A percentile compares a stretch with the other conserved stretches of the same genome.
Evolutionary conservation across 2,113 vertebrate genomes (phyloP).

Genomic region (Sciurus niger): DNA sequence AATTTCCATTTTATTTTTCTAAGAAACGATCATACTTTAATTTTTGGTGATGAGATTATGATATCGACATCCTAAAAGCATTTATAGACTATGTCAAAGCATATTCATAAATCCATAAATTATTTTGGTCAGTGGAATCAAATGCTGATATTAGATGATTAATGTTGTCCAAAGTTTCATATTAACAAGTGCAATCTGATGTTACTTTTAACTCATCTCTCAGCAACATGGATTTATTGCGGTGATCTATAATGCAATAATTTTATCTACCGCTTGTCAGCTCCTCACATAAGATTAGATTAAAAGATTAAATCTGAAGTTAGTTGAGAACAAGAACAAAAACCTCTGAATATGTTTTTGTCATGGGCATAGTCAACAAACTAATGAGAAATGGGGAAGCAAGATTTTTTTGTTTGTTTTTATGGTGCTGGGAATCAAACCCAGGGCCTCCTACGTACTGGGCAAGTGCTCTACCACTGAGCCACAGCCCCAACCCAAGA

Average conservation of each 20-base stretch:
- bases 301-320: constrained; percentile 1
- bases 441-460: neutral
- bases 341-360: neutral
- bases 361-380: neutral
- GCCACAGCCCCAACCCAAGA: neutral
- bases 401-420: neutral
- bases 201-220: constrained; percentile 59
- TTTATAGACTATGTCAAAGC: constrained; percentile 41
- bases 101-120: neutral
- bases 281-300: neutral
- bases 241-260: neutral
- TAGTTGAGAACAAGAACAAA: neutral
- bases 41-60: constrained; percentile 4
- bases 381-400: constrained; percentile 37
- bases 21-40: constrained; percentile 45
- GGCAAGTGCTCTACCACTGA: neutral
- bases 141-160: constrained; percentile 33
- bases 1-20: constrained; percentile 62
- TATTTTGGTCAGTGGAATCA: constrained; percentile 49
- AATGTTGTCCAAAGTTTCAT: constrained; percentile 6
- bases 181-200: constrained; percentile 25
- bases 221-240: neutral
- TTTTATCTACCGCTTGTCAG: neutral
- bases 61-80: constrained; percentile 21
- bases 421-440: neutral